Evolutionary conservation across 2,888 invertebrate genomes (phyloP).

Genomic region (Synanthedon andrenaeformis): DNA sequence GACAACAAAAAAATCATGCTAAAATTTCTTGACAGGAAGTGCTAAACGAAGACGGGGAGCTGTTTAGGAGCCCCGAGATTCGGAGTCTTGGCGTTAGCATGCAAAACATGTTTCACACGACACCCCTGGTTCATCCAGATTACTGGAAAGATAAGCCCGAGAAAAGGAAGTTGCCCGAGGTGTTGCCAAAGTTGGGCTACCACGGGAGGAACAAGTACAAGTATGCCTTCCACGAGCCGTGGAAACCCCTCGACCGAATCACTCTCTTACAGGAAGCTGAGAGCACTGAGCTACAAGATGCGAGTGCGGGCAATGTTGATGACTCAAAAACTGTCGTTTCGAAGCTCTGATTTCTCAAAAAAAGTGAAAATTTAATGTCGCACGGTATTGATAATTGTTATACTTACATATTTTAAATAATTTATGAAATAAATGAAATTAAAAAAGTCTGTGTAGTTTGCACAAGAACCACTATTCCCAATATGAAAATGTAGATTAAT

Average conservation of each 20-base stretch:
- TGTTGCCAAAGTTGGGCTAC: conserved; percentile 41
- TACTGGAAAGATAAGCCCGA: conserved; percentile 39
- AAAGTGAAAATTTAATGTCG: conserved; percentile 17
- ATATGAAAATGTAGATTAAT: too few relatives aligned
- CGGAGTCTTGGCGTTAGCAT: conserved; percentile 8
- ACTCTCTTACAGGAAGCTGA: conserved; percentile 44
- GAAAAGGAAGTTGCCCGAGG: conserved; percentile 13
- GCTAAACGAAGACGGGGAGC: conserved; percentile 25
- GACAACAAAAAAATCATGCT: conserved; percentile 10
- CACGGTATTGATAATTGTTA: conserved; percentile 15
- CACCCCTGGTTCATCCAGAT: conserved; percentile 44
- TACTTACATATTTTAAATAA: background rate
- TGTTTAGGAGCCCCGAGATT: conserved; percentile 20
- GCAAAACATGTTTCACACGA: conserved; percentile 38
- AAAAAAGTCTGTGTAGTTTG: too few relatives aligned
- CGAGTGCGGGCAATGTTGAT: background rate
- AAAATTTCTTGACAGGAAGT: conserved; percentile 52
- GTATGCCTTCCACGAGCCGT: conserved; percentile 59
- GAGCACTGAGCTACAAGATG: conserved; percentile 24
- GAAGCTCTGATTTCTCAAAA: conserved; percentile 34
- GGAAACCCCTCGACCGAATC: conserved; percentile 51
- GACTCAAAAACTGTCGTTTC: background rate
- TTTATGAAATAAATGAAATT: too few relatives aligned
- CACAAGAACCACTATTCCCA: too few relatives aligned
- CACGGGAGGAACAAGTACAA: conserved; percentile 51